Conservation (phyloP, 2,113 vertebrate genomes). For the Trematomus loennbergii region DNA sequence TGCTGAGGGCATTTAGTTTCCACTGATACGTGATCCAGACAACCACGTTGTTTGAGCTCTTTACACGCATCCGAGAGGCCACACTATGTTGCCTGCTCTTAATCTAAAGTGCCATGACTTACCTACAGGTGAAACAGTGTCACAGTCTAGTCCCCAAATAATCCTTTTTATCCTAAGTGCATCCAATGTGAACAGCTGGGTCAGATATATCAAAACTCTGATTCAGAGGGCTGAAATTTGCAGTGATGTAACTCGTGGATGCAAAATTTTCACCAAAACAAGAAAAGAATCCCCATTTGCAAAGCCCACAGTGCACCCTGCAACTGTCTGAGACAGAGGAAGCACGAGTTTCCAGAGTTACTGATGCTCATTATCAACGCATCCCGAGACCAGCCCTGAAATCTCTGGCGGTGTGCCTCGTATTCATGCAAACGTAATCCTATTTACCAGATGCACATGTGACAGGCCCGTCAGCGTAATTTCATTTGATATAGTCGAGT, state of each 20-base stretch:
- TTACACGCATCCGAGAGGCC: constrained; percentile 32
- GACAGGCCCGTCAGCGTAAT: constrained; percentile 63
- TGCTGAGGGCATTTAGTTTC: constrained; percentile 23
- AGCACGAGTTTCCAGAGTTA: constrained; percentile 37
- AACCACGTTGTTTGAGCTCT: constrained; percentile 32
- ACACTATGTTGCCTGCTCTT: constrained; percentile 25
- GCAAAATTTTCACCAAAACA: constrained; percentile 15
- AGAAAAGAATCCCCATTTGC: constrained; percentile 6
- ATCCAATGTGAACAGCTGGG: constrained; percentile 66
- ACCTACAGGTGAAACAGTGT: constrained; percentile 65
- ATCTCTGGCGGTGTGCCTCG: constrained; percentile 44
- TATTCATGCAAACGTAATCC: constrained; percentile 69
- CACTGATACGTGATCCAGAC: constrained; percentile 41
- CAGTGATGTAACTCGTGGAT: constrained; percentile 22
- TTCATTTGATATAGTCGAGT: constrained; percentile 58
- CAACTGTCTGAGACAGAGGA: neutral
- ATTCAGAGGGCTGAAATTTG: constrained; percentile 38
- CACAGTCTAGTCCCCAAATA: constrained; percentile 48
- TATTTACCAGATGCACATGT: constrained; percentile 73
- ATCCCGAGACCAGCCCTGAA: constrained; percentile 42
- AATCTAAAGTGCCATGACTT: constrained; percentile 55
- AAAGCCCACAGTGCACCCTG: neutral
- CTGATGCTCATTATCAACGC: constrained; percentile 53
- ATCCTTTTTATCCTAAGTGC: constrained; percentile 73
- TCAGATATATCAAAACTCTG: constrained; percentile 37